A percentile compares a stretch with the other conserved stretches of the same genome.
These are phyloP conservation scores for Zoroaster sp. DNA, from an alignment of 53 echinoderm and acorn worm genomes.

Conservation along the genomic window DNA sequence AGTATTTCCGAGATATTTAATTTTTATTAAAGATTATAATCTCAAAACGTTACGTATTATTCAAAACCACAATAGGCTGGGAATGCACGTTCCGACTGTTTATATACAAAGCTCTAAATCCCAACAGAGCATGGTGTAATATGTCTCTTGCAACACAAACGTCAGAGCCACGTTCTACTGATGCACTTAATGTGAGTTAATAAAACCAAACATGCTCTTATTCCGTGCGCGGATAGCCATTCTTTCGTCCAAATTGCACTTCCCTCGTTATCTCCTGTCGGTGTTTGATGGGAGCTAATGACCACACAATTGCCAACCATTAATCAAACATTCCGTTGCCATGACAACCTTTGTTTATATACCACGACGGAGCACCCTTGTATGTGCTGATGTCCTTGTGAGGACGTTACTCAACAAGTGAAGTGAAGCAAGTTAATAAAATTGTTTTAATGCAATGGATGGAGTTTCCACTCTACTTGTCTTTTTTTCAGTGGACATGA, in stretches of 20 bases:
- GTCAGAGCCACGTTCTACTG: background rate
- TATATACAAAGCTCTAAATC: background rate
- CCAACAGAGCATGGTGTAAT: background rate
- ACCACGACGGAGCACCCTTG: background rate
- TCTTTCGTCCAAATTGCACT: background rate
- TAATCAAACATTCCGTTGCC: constrained; percentile 9
- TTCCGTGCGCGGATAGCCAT: background rate
- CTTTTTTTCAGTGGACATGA: no score
- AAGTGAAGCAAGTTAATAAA: background rate
- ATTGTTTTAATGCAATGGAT: background rate
- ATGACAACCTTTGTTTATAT: background rate
- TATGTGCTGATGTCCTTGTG: background rate
- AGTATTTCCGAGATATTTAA: no score
- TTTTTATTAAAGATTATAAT: background rate
- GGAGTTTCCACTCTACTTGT: no score
- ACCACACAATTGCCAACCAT: background rate
- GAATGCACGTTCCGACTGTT: background rate
- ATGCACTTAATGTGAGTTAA: background rate
- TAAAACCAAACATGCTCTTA: background rate
- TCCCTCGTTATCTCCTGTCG: background rate
- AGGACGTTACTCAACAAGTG: background rate
- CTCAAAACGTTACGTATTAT: background rate
- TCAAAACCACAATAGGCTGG: background rate
- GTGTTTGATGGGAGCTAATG: constrained; percentile 1
- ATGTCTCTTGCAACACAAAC: background rate